Conservation (phyloP, 1,140 invertebrate genomes). For the Matsumurasca onukii region DNA sequence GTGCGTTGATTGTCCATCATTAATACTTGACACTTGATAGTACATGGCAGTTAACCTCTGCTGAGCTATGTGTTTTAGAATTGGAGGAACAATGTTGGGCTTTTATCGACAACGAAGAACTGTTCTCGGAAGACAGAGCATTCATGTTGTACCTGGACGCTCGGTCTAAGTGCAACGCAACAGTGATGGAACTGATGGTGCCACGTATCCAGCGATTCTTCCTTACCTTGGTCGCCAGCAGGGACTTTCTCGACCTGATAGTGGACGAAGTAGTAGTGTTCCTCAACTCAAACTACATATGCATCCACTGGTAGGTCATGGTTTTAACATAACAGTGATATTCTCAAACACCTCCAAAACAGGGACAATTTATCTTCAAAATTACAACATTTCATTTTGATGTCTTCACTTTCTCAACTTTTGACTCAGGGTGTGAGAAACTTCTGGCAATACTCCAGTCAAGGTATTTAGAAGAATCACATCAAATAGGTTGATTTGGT, state of each 20-base stretch:
- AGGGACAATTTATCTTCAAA: no score
- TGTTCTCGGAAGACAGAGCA: slow-evolving; percentile 69
- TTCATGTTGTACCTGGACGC: slow-evolving; percentile 67
- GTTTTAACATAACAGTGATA: no score
- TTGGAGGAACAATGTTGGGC: slow-evolving; percentile 71
- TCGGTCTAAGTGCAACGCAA: slow-evolving; percentile 52
- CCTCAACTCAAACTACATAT: slow-evolving; percentile 65
- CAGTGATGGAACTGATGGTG: slow-evolving; percentile 68
- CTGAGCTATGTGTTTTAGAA: slow-evolving; percentile 54
- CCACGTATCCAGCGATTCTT: slow-evolving; percentile 71
- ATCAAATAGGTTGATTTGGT: no score
- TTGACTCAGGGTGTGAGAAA: no score
- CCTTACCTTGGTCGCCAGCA: slow-evolving; percentile 65
- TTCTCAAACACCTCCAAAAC: no score
- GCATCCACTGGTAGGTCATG: slow-evolving; percentile 63
- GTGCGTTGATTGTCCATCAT: no score
- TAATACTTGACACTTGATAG: no score
- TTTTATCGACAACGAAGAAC: slow-evolving; percentile 63
- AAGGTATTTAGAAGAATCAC: no score
- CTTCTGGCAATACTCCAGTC: no score
- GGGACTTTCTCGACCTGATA: slow-evolving; percentile 63
- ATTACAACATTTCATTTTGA: no score
- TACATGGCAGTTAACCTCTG: no score
- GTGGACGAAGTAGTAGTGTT: slow-evolving; percentile 62
- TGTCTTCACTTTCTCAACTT: no score